A percentile compares a stretch with the other conserved stretches of the same genome.
Evolutionary conservation across 2,797 vertebrate species (phyloP).

Genomic region (Melanotaenia trifasciata): DNA sequence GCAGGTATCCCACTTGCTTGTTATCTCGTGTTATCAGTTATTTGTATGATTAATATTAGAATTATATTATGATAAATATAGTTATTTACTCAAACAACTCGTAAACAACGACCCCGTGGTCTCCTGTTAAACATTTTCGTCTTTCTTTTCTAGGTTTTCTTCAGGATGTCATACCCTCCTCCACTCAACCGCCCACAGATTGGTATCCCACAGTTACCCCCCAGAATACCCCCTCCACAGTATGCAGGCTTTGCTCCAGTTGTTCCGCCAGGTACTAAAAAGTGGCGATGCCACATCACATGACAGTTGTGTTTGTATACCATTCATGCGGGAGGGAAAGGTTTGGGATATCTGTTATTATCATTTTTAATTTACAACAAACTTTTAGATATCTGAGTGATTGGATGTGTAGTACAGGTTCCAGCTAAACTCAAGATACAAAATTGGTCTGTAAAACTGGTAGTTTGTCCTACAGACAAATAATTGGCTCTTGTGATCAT

Average conservation of each 20-base stretch:
- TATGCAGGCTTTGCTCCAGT: slow-evolving; percentile 92
- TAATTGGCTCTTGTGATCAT: background rate
- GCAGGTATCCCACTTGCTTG: background rate
- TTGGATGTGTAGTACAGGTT: background rate
- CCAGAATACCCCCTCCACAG: slow-evolving; percentile 95
- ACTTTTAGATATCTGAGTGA: background rate
- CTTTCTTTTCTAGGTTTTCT: slow-evolving; percentile 17
- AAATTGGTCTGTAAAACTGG: background rate
- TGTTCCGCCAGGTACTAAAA: slow-evolving; percentile 82
- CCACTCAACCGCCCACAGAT: slow-evolving; percentile 96
- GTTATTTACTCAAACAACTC: background rate
- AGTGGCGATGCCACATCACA: background rate
- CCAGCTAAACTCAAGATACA: background rate
- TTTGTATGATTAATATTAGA: background rate
- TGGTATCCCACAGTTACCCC: slow-evolving; percentile 86
- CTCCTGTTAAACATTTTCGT: background rate
- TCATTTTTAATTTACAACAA: background rate
- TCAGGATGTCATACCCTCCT: slow-evolving; percentile 96
- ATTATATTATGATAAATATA: background rate
- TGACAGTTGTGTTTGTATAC: background rate
- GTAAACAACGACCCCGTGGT: background rate
- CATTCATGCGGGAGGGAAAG: background rate
- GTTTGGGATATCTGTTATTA: background rate
- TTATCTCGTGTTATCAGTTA: background rate
- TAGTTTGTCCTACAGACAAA: background rate